Base-by-base conservation (phyloP, 2,797 vertebrate species). In the Pristis pectinata region DNA sequence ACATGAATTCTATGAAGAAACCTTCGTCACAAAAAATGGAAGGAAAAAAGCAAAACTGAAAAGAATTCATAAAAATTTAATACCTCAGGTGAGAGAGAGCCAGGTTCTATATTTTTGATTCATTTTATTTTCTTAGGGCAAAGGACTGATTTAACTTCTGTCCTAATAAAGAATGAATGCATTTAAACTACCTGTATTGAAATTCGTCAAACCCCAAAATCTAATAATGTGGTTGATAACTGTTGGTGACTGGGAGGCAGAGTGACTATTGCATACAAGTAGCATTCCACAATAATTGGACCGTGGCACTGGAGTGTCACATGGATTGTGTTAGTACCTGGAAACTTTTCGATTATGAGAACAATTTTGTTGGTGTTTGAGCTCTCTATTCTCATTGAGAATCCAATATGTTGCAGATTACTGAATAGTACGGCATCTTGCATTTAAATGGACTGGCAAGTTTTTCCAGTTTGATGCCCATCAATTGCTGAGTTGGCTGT, bases 1-100 rank as follows among this genome's bases (percentile, higher is more conserved):
- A 83, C 99, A 99, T 59, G 99, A 99, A 95, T 99, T 99, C 97
- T 99, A 99, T 0, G 99, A 99, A 96, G 99, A 99, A 97, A 99
- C 98, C 10, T 97, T 99, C 96, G 97, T 99, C 96, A 99, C 98
- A 93, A 99, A 99, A 98, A 99, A 99, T 0, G 99, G 99, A 91
- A 98, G 98, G 95, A 99, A 98, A 96, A 98, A 98, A 94, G 98
- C 98, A 94, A 99, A 99, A 97, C 98, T 99, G 97, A 99, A 98
- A 97, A 98, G 98, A 96, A 98, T 99, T 95, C 98, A 99, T 95
- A 99, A 99, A 97, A 99, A 99, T 96, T 97, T 99, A 96, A 98
- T 98, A 97, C 98, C 99, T 97, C 99, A 99, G 98, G 99, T 99
- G 96, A 97, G 82, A 1, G 0, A 17, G 11, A 94, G 22, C 56